These are phyloP conservation scores for Salarias fasciatus DNA, from an alignment of 2,797 vertebrate species.

Conservation along the genomic window DNA sequence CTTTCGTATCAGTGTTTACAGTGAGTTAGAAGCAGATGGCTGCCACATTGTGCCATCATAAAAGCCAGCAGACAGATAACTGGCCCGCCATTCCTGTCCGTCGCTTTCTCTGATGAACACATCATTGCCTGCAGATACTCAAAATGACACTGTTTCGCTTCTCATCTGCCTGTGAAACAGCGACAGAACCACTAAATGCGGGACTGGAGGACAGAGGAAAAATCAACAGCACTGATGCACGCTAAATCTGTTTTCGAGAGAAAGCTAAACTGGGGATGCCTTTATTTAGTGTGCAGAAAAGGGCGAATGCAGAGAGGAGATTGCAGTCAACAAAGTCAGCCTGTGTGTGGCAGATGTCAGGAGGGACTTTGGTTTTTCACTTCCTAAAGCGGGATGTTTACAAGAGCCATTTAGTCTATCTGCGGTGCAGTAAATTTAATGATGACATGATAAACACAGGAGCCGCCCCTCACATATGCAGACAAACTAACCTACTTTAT, in stretches of 20 bases:
- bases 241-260: conserved; percentile 55
- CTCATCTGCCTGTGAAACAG: conserved; percentile 27
- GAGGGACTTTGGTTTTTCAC: conserved; percentile 32
- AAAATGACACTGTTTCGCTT: conserved; percentile 18
- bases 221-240: conserved; percentile 9
- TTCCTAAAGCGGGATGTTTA: conserved; percentile 53
- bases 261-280: conserved; percentile 35
- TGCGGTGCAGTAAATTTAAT: conserved; percentile 47
- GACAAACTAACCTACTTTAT: too few species aligned
- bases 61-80: conserved; percentile 32
- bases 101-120: conserved; percentile 8
- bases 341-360: conserved; percentile 31
- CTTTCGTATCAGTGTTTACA: conserved; percentile 57
- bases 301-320: conserved; percentile 26
- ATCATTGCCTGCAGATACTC: conserved; percentile 17
- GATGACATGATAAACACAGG: conserved; percentile 39
- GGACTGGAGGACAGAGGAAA: conserved; percentile 10
- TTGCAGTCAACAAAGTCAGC: conserved; percentile 45
- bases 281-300: conserved; percentile 45
- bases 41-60: conserved; percentile 37
- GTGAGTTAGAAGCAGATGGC: conserved; percentile 42
- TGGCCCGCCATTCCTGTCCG: background rate
- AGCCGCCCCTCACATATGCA: conserved; percentile 4
- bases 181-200: conserved; percentile 21
- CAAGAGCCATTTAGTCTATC: conserved; percentile 38